Conservation (phyloP, 2,888 invertebrate genomes). For the Cryptocheilus praepositus region DNA sequence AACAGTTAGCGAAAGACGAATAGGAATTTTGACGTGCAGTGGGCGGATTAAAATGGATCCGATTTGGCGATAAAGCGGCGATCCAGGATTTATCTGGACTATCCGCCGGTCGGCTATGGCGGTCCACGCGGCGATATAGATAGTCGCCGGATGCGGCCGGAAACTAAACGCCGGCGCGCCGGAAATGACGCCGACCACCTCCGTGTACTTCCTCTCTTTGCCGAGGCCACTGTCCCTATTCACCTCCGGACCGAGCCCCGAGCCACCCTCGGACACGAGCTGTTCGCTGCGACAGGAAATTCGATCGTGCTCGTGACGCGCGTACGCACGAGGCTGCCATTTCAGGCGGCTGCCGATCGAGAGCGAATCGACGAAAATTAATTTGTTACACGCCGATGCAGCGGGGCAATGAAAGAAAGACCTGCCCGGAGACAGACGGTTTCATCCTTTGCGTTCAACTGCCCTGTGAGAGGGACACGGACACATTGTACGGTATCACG, state of each 20-base stretch:
- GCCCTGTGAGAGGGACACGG: no score
- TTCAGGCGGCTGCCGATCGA: no score
- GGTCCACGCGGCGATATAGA: conserved; percentile 36
- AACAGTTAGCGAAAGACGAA: no score
- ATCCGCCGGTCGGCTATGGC: conserved; percentile 19
- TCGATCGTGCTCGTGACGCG: not conserved
- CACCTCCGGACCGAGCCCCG: not conserved
- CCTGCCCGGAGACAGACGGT: no score
- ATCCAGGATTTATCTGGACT: conserved; percentile 1
- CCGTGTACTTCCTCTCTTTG: conserved; percentile 61
- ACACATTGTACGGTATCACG: no score
- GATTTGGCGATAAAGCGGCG: not conserved
- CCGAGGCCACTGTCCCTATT: not conserved
- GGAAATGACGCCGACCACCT: conserved; percentile 69
- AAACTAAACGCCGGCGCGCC: conserved; percentile 69
- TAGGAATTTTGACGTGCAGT: not conserved
- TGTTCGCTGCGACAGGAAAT: not conserved
- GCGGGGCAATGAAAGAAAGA: no score
- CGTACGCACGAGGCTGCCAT: not conserved
- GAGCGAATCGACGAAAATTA: no score
- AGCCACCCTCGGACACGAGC: no score
- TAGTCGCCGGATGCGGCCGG: conserved; percentile 64
- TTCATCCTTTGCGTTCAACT: no score
- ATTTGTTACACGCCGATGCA: no score
- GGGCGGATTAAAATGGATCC: conserved; percentile 1